Evolutionary conservation across 2,113 vertebrate species (phyloP).

Genomic region (Hydrochoerus hydrochaeris): DNA sequence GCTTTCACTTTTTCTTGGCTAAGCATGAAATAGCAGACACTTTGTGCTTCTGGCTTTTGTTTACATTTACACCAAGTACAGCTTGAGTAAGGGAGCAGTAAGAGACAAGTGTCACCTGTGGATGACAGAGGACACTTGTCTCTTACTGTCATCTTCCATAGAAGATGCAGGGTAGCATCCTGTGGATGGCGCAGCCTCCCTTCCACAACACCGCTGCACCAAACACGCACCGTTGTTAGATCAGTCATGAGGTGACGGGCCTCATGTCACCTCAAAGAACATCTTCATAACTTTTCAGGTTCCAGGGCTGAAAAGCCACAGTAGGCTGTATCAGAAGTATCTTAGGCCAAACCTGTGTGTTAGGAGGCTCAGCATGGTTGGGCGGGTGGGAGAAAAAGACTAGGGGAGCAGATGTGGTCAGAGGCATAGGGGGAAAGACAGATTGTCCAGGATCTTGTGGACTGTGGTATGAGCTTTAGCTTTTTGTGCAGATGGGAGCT

Average conservation of each 20-base stretch:
- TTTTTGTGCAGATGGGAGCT: neutral
- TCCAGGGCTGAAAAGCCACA: neutral
- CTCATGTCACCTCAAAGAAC: neutral
- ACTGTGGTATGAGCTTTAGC: neutral
- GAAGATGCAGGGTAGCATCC: neutral
- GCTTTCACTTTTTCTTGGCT: neutral
- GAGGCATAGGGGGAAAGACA: neutral
- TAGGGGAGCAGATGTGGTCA: neutral
- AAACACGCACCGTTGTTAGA: neutral
- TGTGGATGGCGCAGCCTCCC: accelerated
- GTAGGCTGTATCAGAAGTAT: neutral
- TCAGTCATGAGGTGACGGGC: neutral
- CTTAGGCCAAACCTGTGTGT: neutral
- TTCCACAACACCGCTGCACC: neutral
- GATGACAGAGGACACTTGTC: too few species aligned
- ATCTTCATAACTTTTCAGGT: neutral
- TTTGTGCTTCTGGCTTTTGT: neutral
- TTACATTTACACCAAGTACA: neutral
- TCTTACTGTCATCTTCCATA: neutral
- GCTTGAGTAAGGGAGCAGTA: neutral
- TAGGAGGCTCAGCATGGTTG: neutral
- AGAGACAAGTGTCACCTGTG: neutral
- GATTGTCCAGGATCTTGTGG: neutral
- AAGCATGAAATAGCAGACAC: neutral
- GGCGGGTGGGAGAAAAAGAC: neutral